Percentiles rank a stretch among this genome's conserved stretches.
Evolutionary conservation across 1,140 invertebrate species (phyloP).

Genomic region (Macrobrachium nipponense): DNA sequence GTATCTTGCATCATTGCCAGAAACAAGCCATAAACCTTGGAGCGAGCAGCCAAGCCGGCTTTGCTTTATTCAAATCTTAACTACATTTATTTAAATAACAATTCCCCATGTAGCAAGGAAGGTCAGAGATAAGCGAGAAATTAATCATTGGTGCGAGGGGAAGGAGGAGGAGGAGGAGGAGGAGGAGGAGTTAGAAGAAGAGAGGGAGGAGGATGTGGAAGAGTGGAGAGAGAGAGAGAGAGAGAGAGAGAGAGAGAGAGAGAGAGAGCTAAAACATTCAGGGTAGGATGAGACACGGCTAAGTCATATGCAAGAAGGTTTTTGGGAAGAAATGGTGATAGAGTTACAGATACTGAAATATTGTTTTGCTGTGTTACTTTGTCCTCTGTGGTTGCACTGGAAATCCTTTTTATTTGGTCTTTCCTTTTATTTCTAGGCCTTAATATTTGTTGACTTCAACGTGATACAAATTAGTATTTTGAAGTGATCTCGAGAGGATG

Average conservation of each 20-base stretch:
- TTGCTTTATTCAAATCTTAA: no score
- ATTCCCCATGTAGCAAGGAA: neutral
- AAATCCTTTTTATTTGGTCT: no score
- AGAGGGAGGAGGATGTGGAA: conserved; percentile 5
- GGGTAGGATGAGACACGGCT: conserved; percentile 54
- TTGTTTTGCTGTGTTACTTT: no score
- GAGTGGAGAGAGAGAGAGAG: neutral
- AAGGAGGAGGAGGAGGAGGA: neutral
- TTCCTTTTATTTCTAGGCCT: no score
- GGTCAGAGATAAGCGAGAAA: neutral
- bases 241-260: neutral
- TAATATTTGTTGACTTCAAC: no score
- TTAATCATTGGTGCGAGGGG: neutral
- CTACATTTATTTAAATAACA: no score
- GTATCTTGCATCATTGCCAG: no score
- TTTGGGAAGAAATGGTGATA: neutral
- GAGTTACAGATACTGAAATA: neutral
- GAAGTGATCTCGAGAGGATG: no score
- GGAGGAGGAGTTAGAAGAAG: conserved; percentile 2
- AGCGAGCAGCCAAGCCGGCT: no score
- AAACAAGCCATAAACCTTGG: no score
- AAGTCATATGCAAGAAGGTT: neutral
- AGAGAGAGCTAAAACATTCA: neutral
- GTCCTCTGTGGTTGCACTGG: no score
- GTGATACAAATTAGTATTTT: no score